These are phyloP conservation scores for Aleiodes alternator DNA, from an alignment of 2,888 invertebrate genomes.

Conservation along the genomic window DNA sequence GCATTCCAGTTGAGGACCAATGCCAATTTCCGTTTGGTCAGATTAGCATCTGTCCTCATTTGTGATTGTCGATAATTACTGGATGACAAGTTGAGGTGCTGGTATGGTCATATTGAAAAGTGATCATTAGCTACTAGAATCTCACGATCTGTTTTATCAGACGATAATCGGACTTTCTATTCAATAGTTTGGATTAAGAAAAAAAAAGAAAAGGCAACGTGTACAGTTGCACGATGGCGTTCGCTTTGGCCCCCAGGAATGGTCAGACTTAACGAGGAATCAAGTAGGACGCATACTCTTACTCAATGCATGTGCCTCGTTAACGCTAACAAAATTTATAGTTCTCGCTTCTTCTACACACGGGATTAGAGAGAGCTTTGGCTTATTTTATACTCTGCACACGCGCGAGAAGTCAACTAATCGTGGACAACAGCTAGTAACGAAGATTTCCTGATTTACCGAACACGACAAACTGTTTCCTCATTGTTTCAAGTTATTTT, in stretches of 20 bases:
- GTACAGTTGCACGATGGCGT: conserved; percentile 10
- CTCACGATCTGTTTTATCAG: conserved; percentile 8
- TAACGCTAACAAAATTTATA: conserved; percentile 59
- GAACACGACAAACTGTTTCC: conserved; percentile 3
- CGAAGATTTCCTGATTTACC: conserved; percentile 44
- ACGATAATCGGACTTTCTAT: background rate
- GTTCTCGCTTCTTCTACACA: conserved; percentile 45
- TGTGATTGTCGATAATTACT: background rate
- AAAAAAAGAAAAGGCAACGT: background rate
- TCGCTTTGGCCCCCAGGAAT: conserved; percentile 37
- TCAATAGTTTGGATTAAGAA: background rate
- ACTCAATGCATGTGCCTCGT: conserved; percentile 53
- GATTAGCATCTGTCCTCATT: background rate
- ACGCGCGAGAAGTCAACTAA: conserved; percentile 47
- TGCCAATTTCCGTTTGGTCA: background rate
- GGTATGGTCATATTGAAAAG: too few relatives aligned
- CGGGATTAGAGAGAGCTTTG: conserved; percentile 21
- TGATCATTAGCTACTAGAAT: background rate
- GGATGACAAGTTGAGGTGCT: background rate
- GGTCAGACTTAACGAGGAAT: conserved; percentile 59
- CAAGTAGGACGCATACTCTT: conserved; percentile 58
- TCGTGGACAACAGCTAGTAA: conserved; percentile 38
- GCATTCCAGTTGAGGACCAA: conserved; percentile 4
- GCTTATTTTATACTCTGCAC: conserved; percentile 24
- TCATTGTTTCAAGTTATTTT: conserved; percentile 1